A percentile compares a stretch with the other conserved stretches of the same genome.
These are phyloP conservation scores for Bellardia pandia DNA, from an alignment of 2,888 invertebrate genomes.

Conservation along the genomic window DNA sequence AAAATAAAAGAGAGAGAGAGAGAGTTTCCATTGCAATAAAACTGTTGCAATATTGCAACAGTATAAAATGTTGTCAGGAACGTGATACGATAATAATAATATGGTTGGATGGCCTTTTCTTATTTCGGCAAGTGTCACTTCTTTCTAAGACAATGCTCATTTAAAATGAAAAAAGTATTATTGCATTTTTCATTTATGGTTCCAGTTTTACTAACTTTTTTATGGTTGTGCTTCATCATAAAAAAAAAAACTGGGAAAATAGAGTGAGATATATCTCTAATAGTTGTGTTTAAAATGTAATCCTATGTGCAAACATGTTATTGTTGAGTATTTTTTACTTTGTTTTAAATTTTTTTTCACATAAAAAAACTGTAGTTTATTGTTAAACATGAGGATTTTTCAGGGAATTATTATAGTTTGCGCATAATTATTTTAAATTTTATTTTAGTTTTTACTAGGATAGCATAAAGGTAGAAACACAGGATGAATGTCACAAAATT, in stretches of 20 bases:
- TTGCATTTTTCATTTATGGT: neutral
- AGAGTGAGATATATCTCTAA: neutral
- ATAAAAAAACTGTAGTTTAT: neutral
- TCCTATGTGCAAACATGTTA: neutral
- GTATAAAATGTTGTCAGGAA: slow-evolving; percentile 26
- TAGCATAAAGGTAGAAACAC: no score
- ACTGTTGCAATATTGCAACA: slow-evolving; percentile 18
- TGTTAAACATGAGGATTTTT: neutral
- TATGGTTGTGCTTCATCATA: neutral
- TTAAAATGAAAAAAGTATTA: slow-evolving; percentile 8
- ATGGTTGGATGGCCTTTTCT: neutral
- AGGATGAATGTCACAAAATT: no score
- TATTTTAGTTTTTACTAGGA: neutral
- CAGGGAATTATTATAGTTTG: neutral
- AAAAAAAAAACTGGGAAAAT: neutral
- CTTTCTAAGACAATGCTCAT: neutral
- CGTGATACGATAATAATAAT: slow-evolving; percentile 24
- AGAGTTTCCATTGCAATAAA: neutral
- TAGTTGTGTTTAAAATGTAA: neutral
- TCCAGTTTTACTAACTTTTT: neutral
- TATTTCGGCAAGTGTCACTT: neutral
- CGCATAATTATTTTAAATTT: neutral
- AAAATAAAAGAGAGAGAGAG: neutral
- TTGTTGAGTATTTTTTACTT: neutral
- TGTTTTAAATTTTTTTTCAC: neutral